Base-by-base conservation (phyloP, 2,113 vertebrate genomes). In the Uria aalge region DNA sequence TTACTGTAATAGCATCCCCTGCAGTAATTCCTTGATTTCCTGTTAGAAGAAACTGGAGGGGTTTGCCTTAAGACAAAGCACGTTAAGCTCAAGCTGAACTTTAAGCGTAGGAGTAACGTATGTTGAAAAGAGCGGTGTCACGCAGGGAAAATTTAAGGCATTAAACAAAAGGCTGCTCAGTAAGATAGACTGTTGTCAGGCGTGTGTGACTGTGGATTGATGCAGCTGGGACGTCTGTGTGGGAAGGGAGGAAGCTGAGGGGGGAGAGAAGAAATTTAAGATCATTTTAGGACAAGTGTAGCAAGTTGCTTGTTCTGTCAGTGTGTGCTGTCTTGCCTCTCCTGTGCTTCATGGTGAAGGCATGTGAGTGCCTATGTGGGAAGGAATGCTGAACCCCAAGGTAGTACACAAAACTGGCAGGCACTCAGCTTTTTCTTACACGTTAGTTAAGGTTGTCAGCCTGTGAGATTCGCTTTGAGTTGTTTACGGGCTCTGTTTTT, bases 401-500 rank as follows among this genome's bases (percentile, higher is more conserved):
- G 63, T 21, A 18, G 41, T 8, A 3, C 10, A 2, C 43, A 47
- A 18, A 63, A 12, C 68, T 72, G 90, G 47, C 88, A 72, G 74
- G 53, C 57, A 12, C 75, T 92, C 91, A 13, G 0, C 57, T 83
- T 57, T 32, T 66, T 62, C 53, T 53, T 50, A 34, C 29, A 23
- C 53, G 53, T 56, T 9, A 73, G 50, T 17, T 55, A 9, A 36
- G 40, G 23, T 32, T 41, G 64, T 63, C 64, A 84, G 90, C 74
- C 69, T 17, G 41, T 41, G 77, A 85, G 73, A n/a, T 66, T 59
- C 36, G 50, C 67, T 86, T 40, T 56, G 63, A 55, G 64, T 9
- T 94, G 88, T 96, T 97, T 85, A 79, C 50, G 17, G 69, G 50
- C 47, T 73, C 74, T 82, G 69, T 47, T 93, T 86, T 20, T 82